Conservation (phyloP, 1,140 invertebrate genomes). For the Phthorimaea operculella region DNA sequence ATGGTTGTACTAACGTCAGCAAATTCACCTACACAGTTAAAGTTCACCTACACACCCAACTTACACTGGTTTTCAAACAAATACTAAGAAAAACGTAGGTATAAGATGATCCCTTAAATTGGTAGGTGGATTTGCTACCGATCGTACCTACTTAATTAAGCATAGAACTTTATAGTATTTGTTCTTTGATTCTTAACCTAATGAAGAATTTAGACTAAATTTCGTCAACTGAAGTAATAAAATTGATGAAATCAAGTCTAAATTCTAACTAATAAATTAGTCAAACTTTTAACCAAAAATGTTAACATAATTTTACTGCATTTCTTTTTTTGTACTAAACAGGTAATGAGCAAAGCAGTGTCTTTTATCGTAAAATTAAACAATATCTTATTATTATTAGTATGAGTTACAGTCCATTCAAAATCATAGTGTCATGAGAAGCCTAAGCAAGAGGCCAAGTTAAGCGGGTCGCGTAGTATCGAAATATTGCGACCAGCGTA, state of each 20-base stretch:
- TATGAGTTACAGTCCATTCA: no score
- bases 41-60: no score
- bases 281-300: not conserved
- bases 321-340: conserved; percentile 55
- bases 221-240: not conserved
- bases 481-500: no score
- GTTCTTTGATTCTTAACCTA: not conserved
- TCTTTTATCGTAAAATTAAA: conserved; percentile 9
- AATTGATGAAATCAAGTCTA: not conserved
- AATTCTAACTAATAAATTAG: not conserved
- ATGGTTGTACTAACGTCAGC: no score
- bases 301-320: not conserved
- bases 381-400: not conserved
- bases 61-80: no score
- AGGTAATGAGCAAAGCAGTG: conserved; percentile 51
- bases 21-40: no score
- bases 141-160: conserved; percentile 2
- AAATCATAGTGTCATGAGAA: no score
- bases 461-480: no score
- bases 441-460: no score
- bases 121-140: no score
- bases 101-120: no score
- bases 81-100: no score
- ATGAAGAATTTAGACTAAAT: not conserved
- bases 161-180: conserved; percentile 5